phyloP scores from a whole-genome alignment of 1,140 invertebrate species.

The Cephus cinctus region DNA sequence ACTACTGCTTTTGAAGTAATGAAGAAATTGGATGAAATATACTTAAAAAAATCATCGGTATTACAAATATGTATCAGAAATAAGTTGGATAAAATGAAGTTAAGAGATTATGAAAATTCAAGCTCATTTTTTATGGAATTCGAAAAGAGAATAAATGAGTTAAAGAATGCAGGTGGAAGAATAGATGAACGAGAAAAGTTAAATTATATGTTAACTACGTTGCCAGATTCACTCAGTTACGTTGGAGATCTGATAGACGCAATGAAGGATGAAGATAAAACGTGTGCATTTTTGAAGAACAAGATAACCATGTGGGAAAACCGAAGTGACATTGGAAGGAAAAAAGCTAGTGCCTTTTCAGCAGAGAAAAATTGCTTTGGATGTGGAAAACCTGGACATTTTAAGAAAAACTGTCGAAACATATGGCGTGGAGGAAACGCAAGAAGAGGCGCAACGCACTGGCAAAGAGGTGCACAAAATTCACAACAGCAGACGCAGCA shows the following conservation, averaged over 20 bases:
- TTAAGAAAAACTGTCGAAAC: not conserved
- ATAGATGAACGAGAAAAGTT: conserved; percentile 32
- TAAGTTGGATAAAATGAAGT: too few relatives aligned
- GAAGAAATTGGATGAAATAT: conserved; percentile 24
- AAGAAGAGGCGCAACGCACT: not conserved
- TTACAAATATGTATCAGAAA: conserved; percentile 23
- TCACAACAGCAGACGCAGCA: too few relatives aligned
- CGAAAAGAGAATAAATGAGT: conserved; percentile 24
- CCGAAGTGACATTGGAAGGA: not conserved
- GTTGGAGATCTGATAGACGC: conserved; percentile 28
- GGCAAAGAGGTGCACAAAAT: not conserved
- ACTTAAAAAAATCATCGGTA: conserved; percentile 26
- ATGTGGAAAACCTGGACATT: not conserved
- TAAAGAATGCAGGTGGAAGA: conserved; percentile 26
- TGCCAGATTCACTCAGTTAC: conserved; percentile 24
- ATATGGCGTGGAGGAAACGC: not conserved
- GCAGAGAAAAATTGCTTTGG: not conserved
- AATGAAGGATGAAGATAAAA: not conserved
- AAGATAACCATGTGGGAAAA: not conserved
- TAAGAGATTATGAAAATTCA: conserved; percentile 17
- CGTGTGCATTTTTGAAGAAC: not conserved
- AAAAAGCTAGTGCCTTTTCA: not conserved
- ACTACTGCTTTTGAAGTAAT: conserved; percentile 18
- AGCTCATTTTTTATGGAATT: conserved; percentile 25
- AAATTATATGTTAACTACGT: conserved; percentile 33